Evolutionary conservation across 2,113 vertebrate species (phyloP), one percentile per base, ranked within the genome.

Genomic region (Myotis lucifugus): DNA sequence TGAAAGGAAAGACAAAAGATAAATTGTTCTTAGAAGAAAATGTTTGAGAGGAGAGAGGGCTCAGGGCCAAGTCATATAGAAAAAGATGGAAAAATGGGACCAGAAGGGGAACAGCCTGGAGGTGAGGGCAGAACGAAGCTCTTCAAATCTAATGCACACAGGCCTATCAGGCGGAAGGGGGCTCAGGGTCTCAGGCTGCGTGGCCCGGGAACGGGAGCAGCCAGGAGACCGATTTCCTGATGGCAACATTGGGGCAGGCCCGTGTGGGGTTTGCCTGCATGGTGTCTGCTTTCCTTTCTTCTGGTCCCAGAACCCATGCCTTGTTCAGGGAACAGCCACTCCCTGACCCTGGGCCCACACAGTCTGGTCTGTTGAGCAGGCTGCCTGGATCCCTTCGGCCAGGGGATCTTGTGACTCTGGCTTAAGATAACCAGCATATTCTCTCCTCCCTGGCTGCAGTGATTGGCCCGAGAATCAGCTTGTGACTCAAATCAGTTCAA

Each of bases 171-270:
- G 23, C 37, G 1, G 67, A 52, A 21, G 14, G 46, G 25, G 15
- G 5, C 54, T 17, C 15, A 23, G 59, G 27, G 8, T 84, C 32
- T 8, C 3, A 0, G 8, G 10, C 5, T 15, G 2, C 1, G 12
- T 27, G 27, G 40, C 56, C 77, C 1, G 0, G 1, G 29, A 25
- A n/a, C 14, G 3, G 56, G 40, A 78, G 54, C 11, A n/a, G 29
- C 59, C 40, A 46, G 32, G 25, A 77, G 37, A 66, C 11, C 0
- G 0, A 29, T 32, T 25, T 78, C 29, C 23, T 23, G 0, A 0
- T 21, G 15, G 64, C 3, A 25, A 48, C 8, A 6, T 3, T 1
- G 7, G 12, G 27, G 23, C 3, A 56, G 42, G 54, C 4, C 56
- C 69, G 12, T 14, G 50, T 32, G 21, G 37, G 19, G 2, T 89